These are phyloP conservation scores for Propithecus coquereli DNA, from an alignment of 2,113 vertebrate species.

Conservation along the genomic window DNA sequence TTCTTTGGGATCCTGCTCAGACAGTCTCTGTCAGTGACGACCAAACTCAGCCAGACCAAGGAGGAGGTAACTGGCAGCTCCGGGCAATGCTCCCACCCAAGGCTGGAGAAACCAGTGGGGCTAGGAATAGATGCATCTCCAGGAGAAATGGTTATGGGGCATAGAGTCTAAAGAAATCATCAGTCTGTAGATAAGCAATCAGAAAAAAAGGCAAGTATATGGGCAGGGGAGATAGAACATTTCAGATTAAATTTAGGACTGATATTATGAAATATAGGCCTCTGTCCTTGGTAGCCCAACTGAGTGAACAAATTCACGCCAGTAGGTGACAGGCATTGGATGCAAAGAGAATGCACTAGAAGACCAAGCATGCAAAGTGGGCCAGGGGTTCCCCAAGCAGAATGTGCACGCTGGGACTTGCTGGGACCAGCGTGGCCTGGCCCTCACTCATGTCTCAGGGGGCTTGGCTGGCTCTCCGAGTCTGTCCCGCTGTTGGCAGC, in stretches of 20 bases:
- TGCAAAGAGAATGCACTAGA: neutral
- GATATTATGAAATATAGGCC: neutral
- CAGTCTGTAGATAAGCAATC: neutral
- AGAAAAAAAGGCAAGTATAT: neutral
- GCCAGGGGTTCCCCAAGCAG: neutral
- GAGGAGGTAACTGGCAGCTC: slow-evolving; percentile 83
- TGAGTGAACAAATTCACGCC: neutral
- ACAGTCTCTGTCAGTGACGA: slow-evolving; percentile 89
- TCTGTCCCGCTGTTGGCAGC: slow-evolving; percentile 11
- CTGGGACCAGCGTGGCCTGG: rapidly evolving
- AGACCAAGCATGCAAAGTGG: neutral
- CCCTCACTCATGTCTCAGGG: neutral
- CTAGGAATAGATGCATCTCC: neutral
- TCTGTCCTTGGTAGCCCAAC: neutral
- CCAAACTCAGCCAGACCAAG: slow-evolving; percentile 85
- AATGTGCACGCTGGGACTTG: neutral
- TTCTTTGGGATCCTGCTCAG: slow-evolving; percentile 89
- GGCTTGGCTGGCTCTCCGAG: neutral
- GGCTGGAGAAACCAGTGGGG: neutral
- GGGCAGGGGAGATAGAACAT: neutral
- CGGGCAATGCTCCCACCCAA: neutral
- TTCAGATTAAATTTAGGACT: neutral
- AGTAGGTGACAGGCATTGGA: neutral
- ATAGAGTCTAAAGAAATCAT: neutral
- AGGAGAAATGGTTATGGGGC: neutral